These are phyloP conservation scores for Anhinga anhinga DNA, from an alignment of 2,113 vertebrate genomes.

Conservation along the genomic window DNA sequence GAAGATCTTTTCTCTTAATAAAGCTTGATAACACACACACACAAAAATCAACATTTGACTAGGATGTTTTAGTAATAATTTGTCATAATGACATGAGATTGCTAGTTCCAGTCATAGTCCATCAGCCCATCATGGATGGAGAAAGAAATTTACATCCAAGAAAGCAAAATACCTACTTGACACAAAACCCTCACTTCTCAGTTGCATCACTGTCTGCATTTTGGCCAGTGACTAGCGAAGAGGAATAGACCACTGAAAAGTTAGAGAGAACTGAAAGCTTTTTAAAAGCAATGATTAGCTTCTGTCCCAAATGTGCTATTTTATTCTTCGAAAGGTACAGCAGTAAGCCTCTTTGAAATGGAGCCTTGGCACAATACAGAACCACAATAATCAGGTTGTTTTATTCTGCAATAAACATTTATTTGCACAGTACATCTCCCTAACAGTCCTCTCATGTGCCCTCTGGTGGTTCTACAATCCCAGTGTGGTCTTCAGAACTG, in stretches of 20 bases:
- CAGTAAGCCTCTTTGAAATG: neutral
- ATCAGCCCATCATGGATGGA: neutral
- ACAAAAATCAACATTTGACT: neutral
- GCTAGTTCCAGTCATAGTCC: neutral
- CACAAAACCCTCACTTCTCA: neutral
- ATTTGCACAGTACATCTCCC: neutral
- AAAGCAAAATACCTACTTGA: neutral
- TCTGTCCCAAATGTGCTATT: neutral
- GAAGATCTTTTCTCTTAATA: neutral
- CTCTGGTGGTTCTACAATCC: slow-evolving; percentile 68
- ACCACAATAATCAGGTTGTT: neutral
- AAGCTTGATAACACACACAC: neutral
- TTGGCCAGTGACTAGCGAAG: neutral
- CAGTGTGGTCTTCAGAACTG: neutral
- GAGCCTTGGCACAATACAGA: neutral
- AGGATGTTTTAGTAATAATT: neutral
- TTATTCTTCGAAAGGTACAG: neutral
- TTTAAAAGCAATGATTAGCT: neutral
- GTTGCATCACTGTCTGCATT: neutral
- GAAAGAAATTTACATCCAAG: neutral
- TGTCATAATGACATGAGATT: neutral
- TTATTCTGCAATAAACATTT: slow-evolving; percentile 34
- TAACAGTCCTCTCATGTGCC: slow-evolving; percentile 57
- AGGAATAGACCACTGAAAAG: neutral
- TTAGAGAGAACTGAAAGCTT: neutral